Percentiles rank a stretch among this genome's conserved stretches.
These are phyloP conservation scores for Malaclemys terrapin DNA, from an alignment of 2,113 vertebrate species.

Conservation along the genomic window DNA sequence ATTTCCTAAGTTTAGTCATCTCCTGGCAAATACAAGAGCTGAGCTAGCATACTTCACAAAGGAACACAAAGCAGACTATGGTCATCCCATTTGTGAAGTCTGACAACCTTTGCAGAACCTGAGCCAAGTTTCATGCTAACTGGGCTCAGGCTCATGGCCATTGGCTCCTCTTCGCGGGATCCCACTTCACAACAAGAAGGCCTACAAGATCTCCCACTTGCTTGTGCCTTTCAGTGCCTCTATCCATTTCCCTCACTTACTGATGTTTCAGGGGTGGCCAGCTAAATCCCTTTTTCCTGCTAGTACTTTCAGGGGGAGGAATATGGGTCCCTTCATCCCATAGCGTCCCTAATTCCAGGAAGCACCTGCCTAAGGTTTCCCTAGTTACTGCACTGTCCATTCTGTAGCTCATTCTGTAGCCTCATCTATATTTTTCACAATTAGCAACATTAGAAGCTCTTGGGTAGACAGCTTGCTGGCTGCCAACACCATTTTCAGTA, in stretches of 20 bases:
- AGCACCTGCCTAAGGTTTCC: background rate
- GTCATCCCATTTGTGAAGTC: background rate
- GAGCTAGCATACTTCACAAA: slow-evolving; percentile 26
- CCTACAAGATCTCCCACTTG: background rate
- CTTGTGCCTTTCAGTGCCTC: background rate
- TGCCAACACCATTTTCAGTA: background rate
- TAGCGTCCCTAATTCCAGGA: background rate
- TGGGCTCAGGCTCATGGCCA: background rate
- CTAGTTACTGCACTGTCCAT: background rate
- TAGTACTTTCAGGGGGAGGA: background rate
- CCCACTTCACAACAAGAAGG: background rate
- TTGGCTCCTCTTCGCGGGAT: background rate
- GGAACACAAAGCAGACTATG: background rate
- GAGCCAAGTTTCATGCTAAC: background rate
- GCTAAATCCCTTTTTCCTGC: background rate
- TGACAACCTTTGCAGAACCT: slow-evolving; percentile 3
- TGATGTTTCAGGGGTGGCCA: background rate
- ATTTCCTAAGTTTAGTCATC: background rate
- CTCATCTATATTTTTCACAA: background rate
- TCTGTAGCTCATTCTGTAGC: background rate
- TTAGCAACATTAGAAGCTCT: background rate
- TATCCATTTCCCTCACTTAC: background rate
- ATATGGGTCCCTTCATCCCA: background rate
- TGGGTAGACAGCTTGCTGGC: background rate
- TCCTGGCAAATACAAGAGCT: slow-evolving; percentile 11